A percentile compares a stretch with the other conserved stretches of the same genome.
phyloP scores from a whole-genome alignment of 2,888 invertebrate genomes.

The Mesorhabditis belari region DNA sequence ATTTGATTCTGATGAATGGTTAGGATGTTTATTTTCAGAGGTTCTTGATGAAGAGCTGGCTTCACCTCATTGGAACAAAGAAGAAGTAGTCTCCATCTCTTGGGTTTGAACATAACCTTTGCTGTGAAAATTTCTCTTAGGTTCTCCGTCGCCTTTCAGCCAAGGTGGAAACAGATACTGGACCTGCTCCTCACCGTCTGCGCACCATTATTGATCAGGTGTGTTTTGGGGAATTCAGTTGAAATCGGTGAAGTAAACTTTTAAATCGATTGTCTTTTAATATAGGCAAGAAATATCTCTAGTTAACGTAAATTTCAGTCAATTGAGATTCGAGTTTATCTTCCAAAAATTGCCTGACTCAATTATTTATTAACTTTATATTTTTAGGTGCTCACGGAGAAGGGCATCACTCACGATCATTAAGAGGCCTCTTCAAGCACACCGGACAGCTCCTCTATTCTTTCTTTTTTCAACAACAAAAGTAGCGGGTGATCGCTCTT shows the following conservation, averaged over 20 bases:
- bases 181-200: background rate
- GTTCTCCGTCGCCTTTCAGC: background rate
- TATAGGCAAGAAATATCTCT: too few species aligned
- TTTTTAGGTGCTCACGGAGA: slow-evolving; percentile 7
- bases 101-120: background rate
- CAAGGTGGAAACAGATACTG: background rate
- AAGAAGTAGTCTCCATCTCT: slow-evolving; percentile 8
- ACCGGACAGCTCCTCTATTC: too few species aligned
- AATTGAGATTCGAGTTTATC: too few species aligned
- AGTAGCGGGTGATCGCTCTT: too few species aligned
- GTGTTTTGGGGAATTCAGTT: too few species aligned
- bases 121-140: background rate
- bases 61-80: background rate
- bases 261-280: background rate
- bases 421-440: too few species aligned
- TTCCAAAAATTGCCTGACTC: background rate
- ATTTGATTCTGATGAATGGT: too few species aligned
- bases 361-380: background rate
- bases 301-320: background rate
- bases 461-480: background rate
- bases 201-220: slow-evolving; percentile 6
- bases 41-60: slow-evolving; percentile 8
- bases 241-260: too few species aligned
- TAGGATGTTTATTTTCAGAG: too few species aligned
- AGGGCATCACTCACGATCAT: slow-evolving; percentile 6